Conservation (phyloP, 2,797 vertebrate species). For the Prunella strophiata region DNA sequence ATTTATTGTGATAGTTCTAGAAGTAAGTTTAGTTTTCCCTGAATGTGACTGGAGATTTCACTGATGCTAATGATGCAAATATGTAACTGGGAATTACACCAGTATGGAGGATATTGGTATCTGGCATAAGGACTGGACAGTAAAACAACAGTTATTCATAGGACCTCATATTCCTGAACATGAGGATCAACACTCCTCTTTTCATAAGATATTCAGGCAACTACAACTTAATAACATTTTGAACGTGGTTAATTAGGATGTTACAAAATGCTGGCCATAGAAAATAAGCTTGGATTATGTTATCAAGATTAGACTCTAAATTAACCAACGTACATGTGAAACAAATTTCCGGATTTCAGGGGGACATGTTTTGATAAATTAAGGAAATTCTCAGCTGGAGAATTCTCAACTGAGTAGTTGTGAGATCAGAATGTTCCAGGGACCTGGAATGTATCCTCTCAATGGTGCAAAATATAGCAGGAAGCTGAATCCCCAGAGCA, state of each 20-base stretch:
- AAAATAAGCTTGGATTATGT: background rate
- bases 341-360: background rate
- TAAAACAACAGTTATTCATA: background rate
- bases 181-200: background rate
- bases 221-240: background rate
- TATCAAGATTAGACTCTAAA: background rate
- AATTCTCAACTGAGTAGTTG: background rate
- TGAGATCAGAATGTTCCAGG: background rate
- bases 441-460: background rate
- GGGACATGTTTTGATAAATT: background rate
- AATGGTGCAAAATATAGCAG: background rate
- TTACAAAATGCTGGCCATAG: background rate
- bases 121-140: background rate
- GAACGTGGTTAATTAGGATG: background rate
- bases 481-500: background rate
- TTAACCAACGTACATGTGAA: background rate
- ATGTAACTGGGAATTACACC: background rate
- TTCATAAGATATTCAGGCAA: background rate
- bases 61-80: background rate
- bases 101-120: background rate
- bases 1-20: background rate
- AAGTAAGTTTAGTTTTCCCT: background rate
- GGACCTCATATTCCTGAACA: background rate
- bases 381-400: background rate
- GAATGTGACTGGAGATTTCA: background rate